Conservation (phyloP, 2,797 vertebrate species). For the Halcyon smyrnensis region DNA sequence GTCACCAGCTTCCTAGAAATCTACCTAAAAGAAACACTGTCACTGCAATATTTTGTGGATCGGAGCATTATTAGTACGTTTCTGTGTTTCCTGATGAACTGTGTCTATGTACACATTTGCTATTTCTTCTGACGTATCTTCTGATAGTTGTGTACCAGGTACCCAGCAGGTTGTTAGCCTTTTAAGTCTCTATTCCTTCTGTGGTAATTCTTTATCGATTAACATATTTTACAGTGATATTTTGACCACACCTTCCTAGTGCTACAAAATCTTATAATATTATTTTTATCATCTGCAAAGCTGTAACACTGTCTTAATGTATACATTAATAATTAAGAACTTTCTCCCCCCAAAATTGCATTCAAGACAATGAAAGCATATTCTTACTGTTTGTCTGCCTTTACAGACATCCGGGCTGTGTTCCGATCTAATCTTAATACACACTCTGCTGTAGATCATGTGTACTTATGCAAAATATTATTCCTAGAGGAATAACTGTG, state of each 20-base stretch:
- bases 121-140: neutral
- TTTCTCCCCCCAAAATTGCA: neutral
- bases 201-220: neutral
- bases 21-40: neutral
- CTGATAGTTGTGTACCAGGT: neutral
- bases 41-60: neutral
- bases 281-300: neutral
- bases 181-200: neutral
- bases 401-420: neutral
- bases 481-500: slow-evolving; percentile 8
- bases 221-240: neutral
- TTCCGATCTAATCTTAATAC: neutral
- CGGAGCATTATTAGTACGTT: accelerated
- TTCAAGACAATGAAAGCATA: neutral
- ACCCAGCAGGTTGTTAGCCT: neutral
- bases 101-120: neutral
- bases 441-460: neutral
- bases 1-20: neutral
- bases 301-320: neutral
- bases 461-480: neutral
- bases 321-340: neutral
- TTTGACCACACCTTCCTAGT: neutral
- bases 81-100: neutral
- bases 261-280: neutral
- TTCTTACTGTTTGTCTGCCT: neutral